Evolutionary conservation across 2,113 vertebrate species (phyloP).

Genomic region (Oreocharis arfaki): DNA sequence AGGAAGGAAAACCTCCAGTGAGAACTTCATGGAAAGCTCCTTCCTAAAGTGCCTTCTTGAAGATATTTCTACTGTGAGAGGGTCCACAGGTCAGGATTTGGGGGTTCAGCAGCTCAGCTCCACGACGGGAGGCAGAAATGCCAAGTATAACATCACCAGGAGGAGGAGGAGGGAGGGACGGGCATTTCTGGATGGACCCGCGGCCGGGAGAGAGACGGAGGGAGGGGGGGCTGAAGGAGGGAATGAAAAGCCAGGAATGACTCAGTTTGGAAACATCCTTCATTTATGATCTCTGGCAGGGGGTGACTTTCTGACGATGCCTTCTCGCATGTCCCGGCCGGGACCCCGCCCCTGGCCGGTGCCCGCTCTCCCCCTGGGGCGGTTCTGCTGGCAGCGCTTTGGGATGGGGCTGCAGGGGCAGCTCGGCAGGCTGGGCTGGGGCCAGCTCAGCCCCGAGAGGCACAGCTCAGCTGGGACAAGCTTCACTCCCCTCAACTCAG

Average conservation of each 20-base stretch:
- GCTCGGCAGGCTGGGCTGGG: not conserved
- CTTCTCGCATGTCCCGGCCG: not conserved
- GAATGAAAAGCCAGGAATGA: not conserved
- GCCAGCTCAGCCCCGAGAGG: not conserved
- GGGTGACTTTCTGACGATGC: not conserved
- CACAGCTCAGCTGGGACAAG: not conserved
- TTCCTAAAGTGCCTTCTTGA: not conserved
- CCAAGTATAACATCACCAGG: rapidly evolving
- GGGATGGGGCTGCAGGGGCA: not conserved
- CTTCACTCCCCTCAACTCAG: not conserved
- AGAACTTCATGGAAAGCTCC: not conserved
- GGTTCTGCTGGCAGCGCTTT: not conserved
- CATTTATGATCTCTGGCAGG: not conserved
- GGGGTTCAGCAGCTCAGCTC: not conserved
- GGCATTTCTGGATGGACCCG: not conserved
- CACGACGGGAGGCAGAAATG: not conserved
- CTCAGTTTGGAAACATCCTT: not conserved
- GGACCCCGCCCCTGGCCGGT: not conserved
- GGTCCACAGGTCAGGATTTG: rapidly evolving
- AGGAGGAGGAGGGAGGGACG: not conserved
- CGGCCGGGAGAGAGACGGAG: not conserved
- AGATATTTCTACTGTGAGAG: rapidly evolving
- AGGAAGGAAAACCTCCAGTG: not conserved
- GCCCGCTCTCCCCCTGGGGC: not conserved
- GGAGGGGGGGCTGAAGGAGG: not conserved